Conservation (phyloP, 1,140 invertebrate species). For the Aphaenogaster rudis region DNA sequence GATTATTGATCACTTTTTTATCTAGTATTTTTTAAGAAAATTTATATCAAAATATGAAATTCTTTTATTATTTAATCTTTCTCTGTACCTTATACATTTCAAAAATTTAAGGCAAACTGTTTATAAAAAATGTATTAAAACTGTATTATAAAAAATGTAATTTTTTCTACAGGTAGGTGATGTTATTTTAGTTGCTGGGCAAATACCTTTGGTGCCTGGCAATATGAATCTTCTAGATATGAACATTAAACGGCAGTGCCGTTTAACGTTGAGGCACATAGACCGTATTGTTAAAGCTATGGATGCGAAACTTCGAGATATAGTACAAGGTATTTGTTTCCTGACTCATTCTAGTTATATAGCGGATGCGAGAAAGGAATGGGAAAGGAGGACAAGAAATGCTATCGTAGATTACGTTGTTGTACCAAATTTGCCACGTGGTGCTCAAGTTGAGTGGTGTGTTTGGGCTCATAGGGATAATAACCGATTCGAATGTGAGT, state of each 20-base stretch:
- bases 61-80: neutral
- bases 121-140: neutral
- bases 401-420: slow-evolving; percentile 95
- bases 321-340: slow-evolving; percentile 95
- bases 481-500: slow-evolving; percentile 94
- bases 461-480: slow-evolving; percentile 95
- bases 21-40: slow-evolving; percentile 12
- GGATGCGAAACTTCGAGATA: slow-evolving; percentile 92
- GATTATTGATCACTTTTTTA: neutral
- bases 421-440: slow-evolving; percentile 92
- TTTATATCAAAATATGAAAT: neutral
- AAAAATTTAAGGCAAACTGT: neutral
- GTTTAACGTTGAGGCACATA: slow-evolving; percentile 94
- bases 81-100: neutral
- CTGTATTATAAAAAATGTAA: neutral
- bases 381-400: slow-evolving; percentile 94
- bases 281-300: slow-evolving; percentile 93
- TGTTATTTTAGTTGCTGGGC: slow-evolving; percentile 95
- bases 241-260: slow-evolving; percentile 92
- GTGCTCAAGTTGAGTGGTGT: slow-evolving; percentile 96
- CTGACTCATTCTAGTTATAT: slow-evolving; percentile 91
- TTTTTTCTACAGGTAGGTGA: slow-evolving; percentile 89
- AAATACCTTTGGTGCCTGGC: slow-evolving; percentile 96
- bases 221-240: slow-evolving; percentile 91
- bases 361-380: slow-evolving; percentile 91